Conservation (phyloP, 2,797 vertebrate species). For the Myripristis murdjan region DNA sequence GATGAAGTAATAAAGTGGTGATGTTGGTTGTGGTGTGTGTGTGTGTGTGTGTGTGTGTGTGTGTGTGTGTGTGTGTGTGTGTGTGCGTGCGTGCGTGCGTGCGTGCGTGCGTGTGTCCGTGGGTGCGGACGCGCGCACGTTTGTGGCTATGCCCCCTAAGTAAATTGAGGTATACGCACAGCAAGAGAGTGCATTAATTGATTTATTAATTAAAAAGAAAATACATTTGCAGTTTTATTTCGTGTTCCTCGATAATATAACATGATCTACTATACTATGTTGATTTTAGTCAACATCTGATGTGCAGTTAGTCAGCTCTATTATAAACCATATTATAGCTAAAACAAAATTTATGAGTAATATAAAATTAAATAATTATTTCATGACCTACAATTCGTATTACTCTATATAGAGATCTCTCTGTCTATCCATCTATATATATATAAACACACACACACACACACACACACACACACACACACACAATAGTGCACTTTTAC, state of each 20-base stretch:
- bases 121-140: constrained; percentile 14
- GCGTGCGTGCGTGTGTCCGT: constrained; percentile 26
- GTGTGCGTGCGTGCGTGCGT: constrained; percentile 18
- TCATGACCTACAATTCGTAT: neutral
- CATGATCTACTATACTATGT: neutral
- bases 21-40: no score
- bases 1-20: constrained; percentile 25
- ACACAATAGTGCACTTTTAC: constrained; percentile 36
- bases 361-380: constrained; percentile 3
- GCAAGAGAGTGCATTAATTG: constrained; percentile 37
- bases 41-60: constrained; percentile 8
- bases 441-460: no score
- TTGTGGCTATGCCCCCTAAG: constrained; percentile 19
- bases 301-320: constrained; percentile 10
- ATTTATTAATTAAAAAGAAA: constrained; percentile 55
- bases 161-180: constrained; percentile 23
- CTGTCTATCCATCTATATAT: no score
- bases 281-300: neutral
- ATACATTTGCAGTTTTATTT: constrained; percentile 19
- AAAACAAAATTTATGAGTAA: constrained; percentile 3
- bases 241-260: constrained; percentile 4
- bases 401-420: no score
- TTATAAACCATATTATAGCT: neutral
- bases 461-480: no score
- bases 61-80: constrained; percentile 13